Percentiles rank a stretch among this genome's conserved stretches.
phyloP scores from a whole-genome alignment of 1,140 invertebrate genomes.

The Neelides sp. region DNA sequence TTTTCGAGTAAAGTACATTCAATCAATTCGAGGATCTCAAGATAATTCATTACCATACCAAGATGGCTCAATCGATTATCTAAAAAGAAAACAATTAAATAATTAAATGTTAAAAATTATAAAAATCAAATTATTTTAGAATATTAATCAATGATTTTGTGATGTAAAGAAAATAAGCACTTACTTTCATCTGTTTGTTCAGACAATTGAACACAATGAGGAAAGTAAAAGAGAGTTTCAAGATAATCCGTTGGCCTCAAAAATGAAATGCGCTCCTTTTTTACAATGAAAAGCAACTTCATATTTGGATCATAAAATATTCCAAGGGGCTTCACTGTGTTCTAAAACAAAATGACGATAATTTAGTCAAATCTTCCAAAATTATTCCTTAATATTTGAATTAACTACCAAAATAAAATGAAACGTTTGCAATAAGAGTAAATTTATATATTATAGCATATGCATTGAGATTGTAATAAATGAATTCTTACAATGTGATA shows the following conservation, averaged over 20 bases:
- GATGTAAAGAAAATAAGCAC: not conserved
- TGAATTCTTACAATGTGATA: slow-evolving; percentile 30
- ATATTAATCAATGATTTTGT: not conserved
- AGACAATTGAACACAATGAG: slow-evolving; percentile 18
- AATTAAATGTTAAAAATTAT: not conserved
- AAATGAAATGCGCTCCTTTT: slow-evolving; percentile 27
- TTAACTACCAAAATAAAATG: not conserved
- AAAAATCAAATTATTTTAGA: slow-evolving; percentile 1
- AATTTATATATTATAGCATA: slow-evolving; percentile 2
- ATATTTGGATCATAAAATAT: slow-evolving; percentile 23
- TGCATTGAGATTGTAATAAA: too few relatives aligned
- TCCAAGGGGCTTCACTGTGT: slow-evolving; percentile 29
- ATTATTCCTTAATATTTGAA: not conserved
- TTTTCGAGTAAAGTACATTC: slow-evolving; percentile 13
- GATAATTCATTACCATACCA: slow-evolving; percentile 21
- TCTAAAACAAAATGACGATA: slow-evolving; percentile 7
- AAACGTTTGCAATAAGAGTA: slow-evolving; percentile 5
- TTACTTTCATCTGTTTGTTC: slow-evolving; percentile 3
- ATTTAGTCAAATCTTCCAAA: too few relatives aligned
- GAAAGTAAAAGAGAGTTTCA: slow-evolving; percentile 29
- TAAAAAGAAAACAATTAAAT: not conserved
- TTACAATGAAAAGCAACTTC: slow-evolving; percentile 25
- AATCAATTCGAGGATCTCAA: slow-evolving; percentile 25
- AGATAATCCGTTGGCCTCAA: slow-evolving; percentile 25
- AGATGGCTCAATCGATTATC: slow-evolving; percentile 10